phyloP scores from a whole-genome alignment of 2,888 invertebrate species.

The Scelioninae gen. 2 region DNA sequence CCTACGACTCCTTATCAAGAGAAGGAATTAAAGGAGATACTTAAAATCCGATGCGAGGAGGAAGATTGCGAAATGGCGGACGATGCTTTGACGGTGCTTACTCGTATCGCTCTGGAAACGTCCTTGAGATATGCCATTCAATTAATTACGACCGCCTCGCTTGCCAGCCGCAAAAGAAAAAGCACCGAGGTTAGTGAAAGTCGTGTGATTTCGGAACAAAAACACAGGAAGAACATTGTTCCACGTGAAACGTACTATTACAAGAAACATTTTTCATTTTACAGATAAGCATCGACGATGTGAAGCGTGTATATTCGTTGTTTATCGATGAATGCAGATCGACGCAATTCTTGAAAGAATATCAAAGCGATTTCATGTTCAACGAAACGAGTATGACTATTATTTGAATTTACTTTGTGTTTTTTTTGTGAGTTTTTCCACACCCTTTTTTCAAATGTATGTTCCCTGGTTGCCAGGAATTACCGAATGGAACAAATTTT shows the following conservation, averaged over 20 bases:
- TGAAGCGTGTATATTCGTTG: conserved; percentile 95
- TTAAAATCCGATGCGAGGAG: conserved; percentile 96
- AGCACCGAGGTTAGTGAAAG: conserved; percentile 81
- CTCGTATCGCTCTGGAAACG: conserved; percentile 94
- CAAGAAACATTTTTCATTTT: too few relatives aligned
- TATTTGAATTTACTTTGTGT: too few relatives aligned
- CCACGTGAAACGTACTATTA: too few relatives aligned
- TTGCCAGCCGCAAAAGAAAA: conserved; percentile 94
- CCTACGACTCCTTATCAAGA: conserved; percentile 92
- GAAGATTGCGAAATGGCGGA: conserved; percentile 97
- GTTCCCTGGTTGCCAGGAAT: too few relatives aligned
- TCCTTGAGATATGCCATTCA: conserved; percentile 98
- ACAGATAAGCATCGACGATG: conserved; percentile 88
- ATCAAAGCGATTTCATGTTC: conserved; percentile 97
- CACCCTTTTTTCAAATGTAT: too few relatives aligned
- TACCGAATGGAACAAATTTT: not conserved
- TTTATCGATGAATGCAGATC: conserved; percentile 97
- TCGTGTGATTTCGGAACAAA: not conserved
- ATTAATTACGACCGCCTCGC: conserved; percentile 94
- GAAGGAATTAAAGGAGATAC: conserved; percentile 92
- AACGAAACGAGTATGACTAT: conserved; percentile 76
- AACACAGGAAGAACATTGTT: too few relatives aligned
- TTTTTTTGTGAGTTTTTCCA: too few relatives aligned
- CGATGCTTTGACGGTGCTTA: conserved; percentile 93
- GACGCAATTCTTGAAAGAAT: conserved; percentile 94